These are phyloP conservation scores for Portunus trituberculatus DNA, from an alignment of 1,140 invertebrate genomes.

Conservation along the genomic window DNA sequence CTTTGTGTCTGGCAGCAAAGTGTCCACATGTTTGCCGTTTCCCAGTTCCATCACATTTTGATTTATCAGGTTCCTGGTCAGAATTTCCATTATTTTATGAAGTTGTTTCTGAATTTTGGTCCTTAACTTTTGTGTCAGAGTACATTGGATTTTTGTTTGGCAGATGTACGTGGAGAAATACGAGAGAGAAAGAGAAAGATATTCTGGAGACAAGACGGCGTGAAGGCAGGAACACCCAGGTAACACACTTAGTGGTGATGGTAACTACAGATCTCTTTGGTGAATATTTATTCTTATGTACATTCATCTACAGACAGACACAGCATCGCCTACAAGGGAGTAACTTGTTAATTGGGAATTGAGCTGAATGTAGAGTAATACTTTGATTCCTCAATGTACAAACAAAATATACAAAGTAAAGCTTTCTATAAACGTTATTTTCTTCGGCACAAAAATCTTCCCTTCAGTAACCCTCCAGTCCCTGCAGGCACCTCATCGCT, in stretches of 20 bases:
- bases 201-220: constrained; percentile 51
- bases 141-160: neutral
- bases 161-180: constrained; percentile 61
- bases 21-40: neutral
- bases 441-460: neutral
- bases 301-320: constrained; percentile 68
- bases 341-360: constrained; percentile 61
- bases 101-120: no score
- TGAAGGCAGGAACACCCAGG: neutral
- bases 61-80: neutral
- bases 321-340: constrained; percentile 66
- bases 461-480: neutral
- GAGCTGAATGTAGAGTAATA: constrained; percentile 60
- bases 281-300: constrained; percentile 67
- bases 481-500: neutral
- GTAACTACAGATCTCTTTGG: constrained; percentile 35
- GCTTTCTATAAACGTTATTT: neutral
- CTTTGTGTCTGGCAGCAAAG: neutral
- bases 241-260: neutral
- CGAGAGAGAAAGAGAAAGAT: constrained; percentile 55
- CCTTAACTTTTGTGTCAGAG: no score
- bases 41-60: neutral
- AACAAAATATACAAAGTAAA: constrained; percentile 25
- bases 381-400: neutral
- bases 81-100: neutral